Percentiles rank a stretch among this genome's conserved stretches.
Evolutionary conservation across 2,797 vertebrate species (phyloP).

Genomic region (Tragopan temminckii): DNA sequence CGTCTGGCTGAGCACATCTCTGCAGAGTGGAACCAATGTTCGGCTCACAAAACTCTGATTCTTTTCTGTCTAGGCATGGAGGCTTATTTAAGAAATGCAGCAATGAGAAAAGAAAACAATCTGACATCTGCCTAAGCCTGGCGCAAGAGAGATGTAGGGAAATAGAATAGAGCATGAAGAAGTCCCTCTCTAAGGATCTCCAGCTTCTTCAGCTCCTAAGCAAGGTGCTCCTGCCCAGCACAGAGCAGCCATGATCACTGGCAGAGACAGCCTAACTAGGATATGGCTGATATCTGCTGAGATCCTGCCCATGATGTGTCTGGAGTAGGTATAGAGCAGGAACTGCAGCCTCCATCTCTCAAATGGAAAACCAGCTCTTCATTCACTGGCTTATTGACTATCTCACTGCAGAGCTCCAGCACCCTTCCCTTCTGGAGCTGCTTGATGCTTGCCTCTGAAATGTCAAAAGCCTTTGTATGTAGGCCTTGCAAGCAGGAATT

Average conservation of each 20-base stretch:
- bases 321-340: fast-evolving
- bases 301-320: background rate
- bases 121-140: background rate
- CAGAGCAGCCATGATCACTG: too few relatives aligned
- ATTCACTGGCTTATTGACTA: background rate
- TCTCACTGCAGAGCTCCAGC: background rate
- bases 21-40: background rate
- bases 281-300: background rate
- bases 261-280: background rate
- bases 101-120: background rate
- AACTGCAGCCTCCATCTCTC: background rate
- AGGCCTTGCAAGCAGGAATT: background rate
- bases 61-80: background rate
- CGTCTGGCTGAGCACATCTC: background rate
- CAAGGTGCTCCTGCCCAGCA: background rate
- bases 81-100: background rate
- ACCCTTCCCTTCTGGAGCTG: background rate
- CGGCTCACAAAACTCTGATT: background rate
- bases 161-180: background rate
- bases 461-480: background rate
- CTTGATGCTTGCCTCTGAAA: background rate
- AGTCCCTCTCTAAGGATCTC: background rate
- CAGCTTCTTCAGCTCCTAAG: background rate
- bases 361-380: background rate
- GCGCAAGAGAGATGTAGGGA: background rate